These are phyloP conservation scores for Neolamprologus devosi DNA, from an alignment of 2,113 vertebrate genomes.

Conservation along the genomic window DNA sequence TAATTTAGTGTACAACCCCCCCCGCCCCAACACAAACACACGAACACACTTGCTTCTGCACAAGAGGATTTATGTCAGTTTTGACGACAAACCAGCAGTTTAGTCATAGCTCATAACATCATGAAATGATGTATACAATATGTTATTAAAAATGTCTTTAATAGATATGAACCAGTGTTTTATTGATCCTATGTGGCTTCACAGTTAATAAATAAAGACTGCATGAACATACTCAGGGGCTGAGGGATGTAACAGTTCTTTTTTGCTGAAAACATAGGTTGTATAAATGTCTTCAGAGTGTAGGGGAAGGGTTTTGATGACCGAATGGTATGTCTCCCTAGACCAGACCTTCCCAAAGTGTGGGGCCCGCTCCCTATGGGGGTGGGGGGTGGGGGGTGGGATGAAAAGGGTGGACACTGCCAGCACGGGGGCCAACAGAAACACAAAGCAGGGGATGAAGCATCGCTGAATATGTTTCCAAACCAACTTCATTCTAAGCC, in stretches of 20 bases:
- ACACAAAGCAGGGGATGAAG: too few species aligned
- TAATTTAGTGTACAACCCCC: neutral
- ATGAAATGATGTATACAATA: neutral
- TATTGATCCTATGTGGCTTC: neutral
- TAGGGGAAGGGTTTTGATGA: neutral
- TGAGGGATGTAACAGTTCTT: neutral
- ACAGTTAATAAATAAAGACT: neutral
- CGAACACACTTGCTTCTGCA: neutral
- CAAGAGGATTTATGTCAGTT: neutral
- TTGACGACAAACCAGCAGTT: neutral
- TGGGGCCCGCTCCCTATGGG: neutral
- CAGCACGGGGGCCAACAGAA: neutral
- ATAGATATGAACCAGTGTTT: neutral
- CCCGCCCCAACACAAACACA: neutral
- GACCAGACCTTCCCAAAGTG: neutral
- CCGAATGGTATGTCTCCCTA: neutral
- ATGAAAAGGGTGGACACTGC: neutral
- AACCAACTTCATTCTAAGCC: too few species aligned
- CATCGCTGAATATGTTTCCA: too few species aligned
- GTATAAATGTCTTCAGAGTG: neutral
- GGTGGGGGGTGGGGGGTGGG: accelerated
- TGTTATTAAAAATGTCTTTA: neutral
- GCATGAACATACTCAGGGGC: neutral
- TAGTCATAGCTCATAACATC: neutral
- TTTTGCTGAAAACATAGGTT: neutral